These are phyloP conservation scores for Paedocypris micromegethes DNA, from an alignment of 2,797 vertebrate genomes.

Conservation along the genomic window DNA sequence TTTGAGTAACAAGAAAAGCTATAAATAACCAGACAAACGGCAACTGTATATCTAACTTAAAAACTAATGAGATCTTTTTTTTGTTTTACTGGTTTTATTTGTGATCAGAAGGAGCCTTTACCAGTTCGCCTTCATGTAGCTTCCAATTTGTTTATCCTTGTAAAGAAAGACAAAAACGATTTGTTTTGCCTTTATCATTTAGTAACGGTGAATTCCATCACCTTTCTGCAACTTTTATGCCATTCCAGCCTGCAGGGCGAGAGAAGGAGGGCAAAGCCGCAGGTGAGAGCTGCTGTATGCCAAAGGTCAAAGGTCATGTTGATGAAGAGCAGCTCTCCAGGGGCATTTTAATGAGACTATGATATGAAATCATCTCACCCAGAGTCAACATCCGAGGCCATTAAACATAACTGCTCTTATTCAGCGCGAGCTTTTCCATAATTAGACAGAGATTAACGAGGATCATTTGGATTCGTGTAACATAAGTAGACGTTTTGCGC, in stretches of 20 bases:
- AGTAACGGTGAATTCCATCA: neutral
- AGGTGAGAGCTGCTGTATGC: conserved; percentile 37
- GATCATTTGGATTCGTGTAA: conserved; percentile 54
- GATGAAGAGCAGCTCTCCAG: conserved; percentile 45
- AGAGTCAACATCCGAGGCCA: conserved; percentile 32
- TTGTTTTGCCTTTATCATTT: conserved; percentile 9
- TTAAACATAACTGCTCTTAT: conserved; percentile 43
- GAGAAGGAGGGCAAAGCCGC: conserved; percentile 11
- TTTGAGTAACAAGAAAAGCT: too few species aligned
- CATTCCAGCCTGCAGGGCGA: conserved; percentile 24
- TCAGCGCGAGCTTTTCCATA: conserved; percentile 37
- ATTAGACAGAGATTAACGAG: conserved; percentile 58
- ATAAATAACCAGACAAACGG: too few species aligned
- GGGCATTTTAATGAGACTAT: conserved; percentile 44
- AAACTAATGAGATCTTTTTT: too few species aligned
- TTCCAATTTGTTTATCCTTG: too few species aligned
- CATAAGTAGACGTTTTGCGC: conserved; percentile 40
- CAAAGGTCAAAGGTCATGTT: conserved; percentile 47
- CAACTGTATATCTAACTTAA: too few species aligned
- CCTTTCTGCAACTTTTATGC: conserved; percentile 13
- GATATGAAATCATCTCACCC: conserved; percentile 45
- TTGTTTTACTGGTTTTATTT: too few species aligned
- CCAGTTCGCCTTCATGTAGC: too few species aligned
- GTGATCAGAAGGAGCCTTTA: too few species aligned
- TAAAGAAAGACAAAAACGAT: neutral